A percentile compares a stretch with the other conserved stretches of the same genome.
phyloP scores from a whole-genome alignment of 2,797 vertebrate species.

The Holocentrus rufus region DNA sequence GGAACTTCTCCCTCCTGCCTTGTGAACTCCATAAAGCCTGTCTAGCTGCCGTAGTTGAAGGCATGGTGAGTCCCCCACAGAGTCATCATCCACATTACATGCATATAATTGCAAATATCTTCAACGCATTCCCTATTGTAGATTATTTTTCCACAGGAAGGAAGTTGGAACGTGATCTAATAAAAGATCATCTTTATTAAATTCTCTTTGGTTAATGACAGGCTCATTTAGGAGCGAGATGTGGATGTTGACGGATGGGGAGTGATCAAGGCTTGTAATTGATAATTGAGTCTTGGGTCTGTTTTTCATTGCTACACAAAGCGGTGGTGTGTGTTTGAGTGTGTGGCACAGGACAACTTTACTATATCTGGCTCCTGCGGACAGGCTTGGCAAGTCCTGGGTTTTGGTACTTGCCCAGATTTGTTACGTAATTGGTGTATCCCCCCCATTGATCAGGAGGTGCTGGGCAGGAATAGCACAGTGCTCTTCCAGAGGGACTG shows the following conservation, averaged over 20 bases:
- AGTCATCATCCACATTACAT: slow-evolving; percentile 11
- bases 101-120: slow-evolving; percentile 47
- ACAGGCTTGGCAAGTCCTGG: slow-evolving; percentile 30
- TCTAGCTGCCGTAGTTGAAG: slow-evolving; percentile 83
- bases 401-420: slow-evolving; percentile 43
- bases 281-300: slow-evolving; percentile 54
- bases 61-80: slow-evolving; percentile 84
- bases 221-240: slow-evolving; percentile 58
- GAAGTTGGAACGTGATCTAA: slow-evolving; percentile 65
- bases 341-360: slow-evolving; percentile 29
- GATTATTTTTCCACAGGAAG: slow-evolving; percentile 69
- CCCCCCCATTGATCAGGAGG: slow-evolving; percentile 38
- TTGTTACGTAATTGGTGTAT: slow-evolving; percentile 28
- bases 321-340: slow-evolving; percentile 6
- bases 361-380: slow-evolving; percentile 33
- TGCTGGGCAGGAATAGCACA: slow-evolving; percentile 1
- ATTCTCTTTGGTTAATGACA: slow-evolving; percentile 66
- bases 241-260: slow-evolving; percentile 51
- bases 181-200: slow-evolving; percentile 69
- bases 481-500: background rate
- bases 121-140: slow-evolving; percentile 31
- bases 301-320: slow-evolving; percentile 43
- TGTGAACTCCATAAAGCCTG: slow-evolving; percentile 89
- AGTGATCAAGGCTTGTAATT: slow-evolving; percentile 58
- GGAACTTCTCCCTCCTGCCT: slow-evolving; percentile 89